A percentile compares a stretch with the other conserved stretches of the same genome.
Evolutionary conservation across 2,888 invertebrate genomes (phyloP).

Genomic region (Adineta ricciae): DNA sequence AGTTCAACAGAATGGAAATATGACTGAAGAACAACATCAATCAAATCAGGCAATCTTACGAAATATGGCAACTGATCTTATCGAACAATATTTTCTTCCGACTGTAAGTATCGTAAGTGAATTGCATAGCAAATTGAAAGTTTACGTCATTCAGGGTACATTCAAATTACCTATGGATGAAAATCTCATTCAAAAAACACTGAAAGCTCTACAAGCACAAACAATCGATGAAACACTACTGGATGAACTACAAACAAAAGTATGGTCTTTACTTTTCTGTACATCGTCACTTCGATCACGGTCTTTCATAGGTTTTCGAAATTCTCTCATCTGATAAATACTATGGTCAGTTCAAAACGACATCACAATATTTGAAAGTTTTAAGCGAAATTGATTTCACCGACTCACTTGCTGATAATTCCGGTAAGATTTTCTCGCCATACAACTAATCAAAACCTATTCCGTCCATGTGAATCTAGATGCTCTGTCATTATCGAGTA

Average conservation of each 20-base stretch:
- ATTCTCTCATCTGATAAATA: slow-evolving; percentile 37
- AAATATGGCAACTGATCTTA: slow-evolving; percentile 37
- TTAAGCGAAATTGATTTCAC: slow-evolving; percentile 62
- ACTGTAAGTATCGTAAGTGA: background rate
- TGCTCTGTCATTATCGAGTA: background rate
- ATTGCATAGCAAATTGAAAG: too few species aligned
- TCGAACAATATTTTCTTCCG: slow-evolving; percentile 36
- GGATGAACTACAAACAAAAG: slow-evolving; percentile 32
- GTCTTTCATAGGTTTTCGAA: slow-evolving; percentile 48
- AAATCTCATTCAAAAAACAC: background rate
- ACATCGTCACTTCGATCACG: background rate
- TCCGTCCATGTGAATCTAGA: background rate
- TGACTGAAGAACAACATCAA: background rate
- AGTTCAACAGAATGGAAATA: background rate
- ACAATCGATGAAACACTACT: slow-evolving; percentile 30
- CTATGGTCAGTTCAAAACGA: slow-evolving; percentile 58
- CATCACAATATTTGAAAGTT: slow-evolving; percentile 61
- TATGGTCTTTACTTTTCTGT: background rate
- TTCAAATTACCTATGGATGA: background rate
- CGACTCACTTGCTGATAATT: background rate
- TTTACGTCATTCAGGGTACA: background rate
- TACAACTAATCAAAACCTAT: background rate
- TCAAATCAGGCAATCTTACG: slow-evolving; percentile 29
- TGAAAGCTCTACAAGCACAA: background rate
- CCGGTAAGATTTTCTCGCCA: background rate